A percentile compares a stretch with the other conserved stretches of the same genome.
These are phyloP conservation scores for Campoplex nolae DNA, from an alignment of 2,888 invertebrate genomes.

Conservation along the genomic window DNA sequence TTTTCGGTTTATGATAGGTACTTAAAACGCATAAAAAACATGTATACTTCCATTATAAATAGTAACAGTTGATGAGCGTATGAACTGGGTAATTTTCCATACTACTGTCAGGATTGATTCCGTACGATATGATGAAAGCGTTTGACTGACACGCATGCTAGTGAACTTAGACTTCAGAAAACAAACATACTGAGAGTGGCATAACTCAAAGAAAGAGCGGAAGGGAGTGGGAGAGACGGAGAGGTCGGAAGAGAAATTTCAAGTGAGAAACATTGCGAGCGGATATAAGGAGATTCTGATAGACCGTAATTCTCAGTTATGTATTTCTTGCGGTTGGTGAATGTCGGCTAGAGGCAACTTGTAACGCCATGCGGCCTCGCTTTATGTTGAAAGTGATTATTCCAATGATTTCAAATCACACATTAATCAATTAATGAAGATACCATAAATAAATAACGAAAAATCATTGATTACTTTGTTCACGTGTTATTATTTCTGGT, in stretches of 20 bases:
- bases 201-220: conserved; percentile 56
- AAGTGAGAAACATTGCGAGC: conserved; percentile 56
- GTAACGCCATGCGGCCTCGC: conserved; percentile 71
- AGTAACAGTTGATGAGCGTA: conserved; percentile 22
- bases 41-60: neutral
- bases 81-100: conserved; percentile 10
- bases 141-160: conserved; percentile 52
- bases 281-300: conserved; percentile 78
- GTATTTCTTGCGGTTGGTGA: conserved; percentile 75
- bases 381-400: conserved; percentile 74
- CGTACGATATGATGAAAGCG: conserved; percentile 7
- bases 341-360: conserved; percentile 66
- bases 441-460: neutral
- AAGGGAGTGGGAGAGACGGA: neutral
- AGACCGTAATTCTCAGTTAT: conserved; percentile 77
- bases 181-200: conserved; percentile 61
- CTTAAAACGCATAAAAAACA: neutral
- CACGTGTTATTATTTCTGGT: neutral
- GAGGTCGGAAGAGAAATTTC: conserved; percentile 1
- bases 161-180: conserved; percentile 62
- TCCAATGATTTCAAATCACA: neutral
- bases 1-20: neutral
- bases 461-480: neutral
- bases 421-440: conserved; percentile 16
- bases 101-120: conserved; percentile 48